Base-by-base conservation (phyloP, 2,113 vertebrate genomes). In the Gopherus evgoodei region DNA sequence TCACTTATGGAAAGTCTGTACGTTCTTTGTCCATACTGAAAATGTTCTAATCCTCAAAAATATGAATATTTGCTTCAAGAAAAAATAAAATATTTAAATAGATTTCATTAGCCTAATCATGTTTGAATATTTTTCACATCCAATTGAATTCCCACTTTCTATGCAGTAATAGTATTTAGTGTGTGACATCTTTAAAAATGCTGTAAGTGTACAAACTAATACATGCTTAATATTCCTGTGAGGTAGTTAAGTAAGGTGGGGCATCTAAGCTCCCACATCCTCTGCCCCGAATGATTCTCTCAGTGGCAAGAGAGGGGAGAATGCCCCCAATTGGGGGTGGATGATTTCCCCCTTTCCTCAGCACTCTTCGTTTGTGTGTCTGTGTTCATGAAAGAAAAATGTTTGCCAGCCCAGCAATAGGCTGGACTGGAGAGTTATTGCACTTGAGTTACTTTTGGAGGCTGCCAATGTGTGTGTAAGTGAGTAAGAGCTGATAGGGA, bases 1-100 rank as follows among this genome's bases (percentile, higher is more conserved):
- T 88, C 83, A 16, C 93, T 94, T 92, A 38, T 54, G 91, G 85
- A 87, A 96, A 97, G 94, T 95, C 91, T 76, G 92, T 94, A 81
- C 79, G 13, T 95, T 91, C 54, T 88, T 86, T 85, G n/a, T 95
- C 84, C 75, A 82, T 81, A 83, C 59, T 79, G n/a, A 72, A 53
- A 82, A 79, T 81, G 90, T 94, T 8, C 35, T 91, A 4, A 90
- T 57, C 17, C 86, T 78, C 86, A 0, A 2, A 83, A 90, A 49
- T 90, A 76, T n/a, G 72, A 94, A 53, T 89, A 52, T 90, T 87
- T 92, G 11, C 86, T 92, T 95, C 81, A 90, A 89, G 81, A 86
- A 93, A 93, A 65, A 7, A 65, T 87, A 75, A 91, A 90, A 42
- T 75, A 52, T 90, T 82, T 78, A 54, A 29, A 62, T 86, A 83